phyloP scores from a whole-genome alignment of 2,113 vertebrate genomes.

The Pelobates fuscus region DNA sequence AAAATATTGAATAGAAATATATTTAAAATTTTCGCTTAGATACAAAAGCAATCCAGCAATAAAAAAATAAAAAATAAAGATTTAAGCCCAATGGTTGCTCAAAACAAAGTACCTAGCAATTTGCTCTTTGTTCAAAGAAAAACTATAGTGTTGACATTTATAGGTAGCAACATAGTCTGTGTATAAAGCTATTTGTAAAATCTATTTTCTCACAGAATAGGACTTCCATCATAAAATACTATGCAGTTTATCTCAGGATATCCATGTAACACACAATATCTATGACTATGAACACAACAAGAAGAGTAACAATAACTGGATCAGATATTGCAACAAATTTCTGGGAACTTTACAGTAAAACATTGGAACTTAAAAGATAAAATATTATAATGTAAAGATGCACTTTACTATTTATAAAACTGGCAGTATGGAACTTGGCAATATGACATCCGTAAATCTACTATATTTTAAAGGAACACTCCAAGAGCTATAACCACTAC shows the following conservation, averaged over 20 bases:
- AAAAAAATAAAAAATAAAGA: neutral
- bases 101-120: conserved; percentile 1
- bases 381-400: too few species aligned
- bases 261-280: neutral
- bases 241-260: neutral
- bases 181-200: neutral
- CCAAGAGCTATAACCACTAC: too few species aligned
- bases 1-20: neutral
- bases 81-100: neutral
- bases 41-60: neutral
- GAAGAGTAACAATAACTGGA: too few species aligned
- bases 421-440: too few species aligned
- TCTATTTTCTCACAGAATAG: neutral
- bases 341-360: too few species aligned
- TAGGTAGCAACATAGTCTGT: neutral
- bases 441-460: too few species aligned
- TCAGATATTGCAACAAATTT: too few species aligned
- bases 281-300: neutral
- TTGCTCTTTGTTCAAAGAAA: neutral
- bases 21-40: conserved; percentile 5
- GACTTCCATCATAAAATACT: neutral
- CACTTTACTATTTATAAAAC: too few species aligned
- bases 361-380: too few species aligned
- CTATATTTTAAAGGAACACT: too few species aligned
- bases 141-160: neutral